phyloP scores from a whole-genome alignment of 2,797 vertebrate species.

The Falco biarmicus region DNA sequence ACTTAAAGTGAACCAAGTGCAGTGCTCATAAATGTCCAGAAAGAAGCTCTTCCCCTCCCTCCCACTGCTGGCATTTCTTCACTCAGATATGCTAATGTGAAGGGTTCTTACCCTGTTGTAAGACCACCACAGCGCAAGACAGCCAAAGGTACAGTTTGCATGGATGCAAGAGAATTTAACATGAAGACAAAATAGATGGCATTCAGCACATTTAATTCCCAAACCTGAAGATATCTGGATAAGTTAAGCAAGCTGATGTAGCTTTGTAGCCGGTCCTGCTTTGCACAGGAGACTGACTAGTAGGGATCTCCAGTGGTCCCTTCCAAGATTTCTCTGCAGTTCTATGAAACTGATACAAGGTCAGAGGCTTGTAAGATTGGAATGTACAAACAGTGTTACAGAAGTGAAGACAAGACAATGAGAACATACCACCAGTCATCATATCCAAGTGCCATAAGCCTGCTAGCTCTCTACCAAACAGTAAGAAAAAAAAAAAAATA shows the following conservation, averaged over 20 bases:
- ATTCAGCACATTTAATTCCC: background rate
- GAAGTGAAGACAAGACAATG: background rate
- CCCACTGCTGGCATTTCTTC: background rate
- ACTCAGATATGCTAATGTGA: background rate
- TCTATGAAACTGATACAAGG: background rate
- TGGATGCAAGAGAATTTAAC: background rate
- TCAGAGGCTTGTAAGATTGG: background rate
- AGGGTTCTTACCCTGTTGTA: background rate
- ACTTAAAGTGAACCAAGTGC: background rate
- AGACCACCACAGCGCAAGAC: background rate
- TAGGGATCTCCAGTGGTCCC: background rate
- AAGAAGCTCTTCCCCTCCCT: background rate
- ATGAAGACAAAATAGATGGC: background rate
- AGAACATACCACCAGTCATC: background rate
- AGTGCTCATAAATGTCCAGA: background rate
- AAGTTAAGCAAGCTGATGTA: background rate
- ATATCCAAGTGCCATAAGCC: background rate
- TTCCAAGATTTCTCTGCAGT: background rate
- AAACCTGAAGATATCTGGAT: background rate
- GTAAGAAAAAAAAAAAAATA: background rate
- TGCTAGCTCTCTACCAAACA: background rate
- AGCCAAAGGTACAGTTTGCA: background rate
- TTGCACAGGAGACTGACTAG: background rate
- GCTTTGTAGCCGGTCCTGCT: background rate
- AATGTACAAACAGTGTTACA: background rate